These are phyloP conservation scores for Apteryx owenii DNA, from an alignment of 2,113 vertebrate species.

Conservation along the genomic window DNA sequence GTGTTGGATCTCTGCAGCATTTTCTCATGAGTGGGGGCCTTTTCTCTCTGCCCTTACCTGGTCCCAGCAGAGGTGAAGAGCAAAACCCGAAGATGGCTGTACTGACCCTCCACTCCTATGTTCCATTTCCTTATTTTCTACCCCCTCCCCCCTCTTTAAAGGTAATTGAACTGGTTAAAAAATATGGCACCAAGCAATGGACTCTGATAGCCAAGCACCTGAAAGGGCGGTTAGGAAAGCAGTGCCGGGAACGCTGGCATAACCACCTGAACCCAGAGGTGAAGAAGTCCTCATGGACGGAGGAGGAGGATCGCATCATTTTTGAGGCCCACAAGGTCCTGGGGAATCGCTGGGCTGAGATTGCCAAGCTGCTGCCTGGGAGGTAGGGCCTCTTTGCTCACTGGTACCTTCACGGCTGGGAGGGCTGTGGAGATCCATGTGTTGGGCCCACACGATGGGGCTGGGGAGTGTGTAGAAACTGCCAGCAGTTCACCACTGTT, in stretches of 20 bases:
- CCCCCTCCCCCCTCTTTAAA: conserved; percentile 36
- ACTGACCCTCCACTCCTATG: neutral
- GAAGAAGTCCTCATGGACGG: conserved; percentile 97
- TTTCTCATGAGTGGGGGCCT: neutral
- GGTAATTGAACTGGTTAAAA: conserved; percentile 96
- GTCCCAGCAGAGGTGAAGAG: neutral
- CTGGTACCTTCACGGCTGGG: neutral
- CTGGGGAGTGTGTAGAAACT: neutral
- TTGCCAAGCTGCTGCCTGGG: conserved; percentile 95
- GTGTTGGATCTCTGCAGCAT: neutral
- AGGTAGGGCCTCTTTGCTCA: conserved; percentile 76
- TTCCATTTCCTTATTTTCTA: neutral
- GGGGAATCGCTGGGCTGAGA: conserved; percentile 98
- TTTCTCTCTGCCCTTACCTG: neutral
- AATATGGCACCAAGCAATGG: conserved; percentile 97
- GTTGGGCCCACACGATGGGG: neutral
- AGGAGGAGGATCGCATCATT: conserved; percentile 96
- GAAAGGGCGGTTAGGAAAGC: conserved; percentile 95
- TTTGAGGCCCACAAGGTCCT: conserved; percentile 95
- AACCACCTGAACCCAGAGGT: conserved; percentile 98
- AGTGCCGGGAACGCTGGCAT: conserved; percentile 97
- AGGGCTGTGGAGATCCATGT: rapidly evolving
- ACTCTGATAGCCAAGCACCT: conserved; percentile 95
- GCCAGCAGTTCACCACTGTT: neutral
- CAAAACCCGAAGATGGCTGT: neutral